Conservation (phyloP, 2,797 vertebrate genomes). For the Thripadectes ignobilis region DNA sequence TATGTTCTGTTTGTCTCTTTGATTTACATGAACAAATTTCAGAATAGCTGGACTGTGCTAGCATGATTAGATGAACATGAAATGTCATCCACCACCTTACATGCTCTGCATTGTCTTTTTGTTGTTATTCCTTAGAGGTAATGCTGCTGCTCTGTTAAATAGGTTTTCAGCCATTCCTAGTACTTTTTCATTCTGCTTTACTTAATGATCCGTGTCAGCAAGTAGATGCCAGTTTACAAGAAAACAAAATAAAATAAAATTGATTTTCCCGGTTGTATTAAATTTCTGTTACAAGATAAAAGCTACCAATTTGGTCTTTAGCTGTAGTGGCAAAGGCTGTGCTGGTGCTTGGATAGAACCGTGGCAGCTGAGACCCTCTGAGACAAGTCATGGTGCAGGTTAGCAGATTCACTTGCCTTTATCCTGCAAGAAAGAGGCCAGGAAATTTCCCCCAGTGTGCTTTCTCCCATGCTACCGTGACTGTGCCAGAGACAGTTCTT, state of each 20-base stretch:
- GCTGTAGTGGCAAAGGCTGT: neutral
- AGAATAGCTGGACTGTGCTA: neutral
- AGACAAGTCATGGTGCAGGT: neutral
- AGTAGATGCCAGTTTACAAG: neutral
- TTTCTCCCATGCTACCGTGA: neutral
- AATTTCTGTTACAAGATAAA: neutral
- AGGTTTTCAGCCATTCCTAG: slow-evolving; percentile 6
- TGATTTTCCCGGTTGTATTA: neutral
- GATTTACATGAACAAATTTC: neutral
- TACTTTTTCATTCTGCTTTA: neutral
- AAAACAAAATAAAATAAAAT: slow-evolving; percentile 25
- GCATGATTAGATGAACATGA: neutral
- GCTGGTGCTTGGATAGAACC: neutral
- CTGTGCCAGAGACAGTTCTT: neutral
- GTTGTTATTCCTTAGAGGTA: slow-evolving; percentile 6
- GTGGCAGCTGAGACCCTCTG: neutral
- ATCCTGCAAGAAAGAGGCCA: neutral
- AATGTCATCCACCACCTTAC: neutral
- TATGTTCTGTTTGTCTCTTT: neutral
- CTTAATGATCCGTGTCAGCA: slow-evolving; percentile 30
- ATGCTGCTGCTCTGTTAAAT: neutral
- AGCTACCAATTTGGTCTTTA: neutral
- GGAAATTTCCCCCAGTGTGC: neutral
- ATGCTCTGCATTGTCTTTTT: neutral
- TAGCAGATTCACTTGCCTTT: neutral